Evolutionary conservation across 1,140 invertebrate genomes (phyloP).

Genomic region (Drosophila bocki): DNA sequence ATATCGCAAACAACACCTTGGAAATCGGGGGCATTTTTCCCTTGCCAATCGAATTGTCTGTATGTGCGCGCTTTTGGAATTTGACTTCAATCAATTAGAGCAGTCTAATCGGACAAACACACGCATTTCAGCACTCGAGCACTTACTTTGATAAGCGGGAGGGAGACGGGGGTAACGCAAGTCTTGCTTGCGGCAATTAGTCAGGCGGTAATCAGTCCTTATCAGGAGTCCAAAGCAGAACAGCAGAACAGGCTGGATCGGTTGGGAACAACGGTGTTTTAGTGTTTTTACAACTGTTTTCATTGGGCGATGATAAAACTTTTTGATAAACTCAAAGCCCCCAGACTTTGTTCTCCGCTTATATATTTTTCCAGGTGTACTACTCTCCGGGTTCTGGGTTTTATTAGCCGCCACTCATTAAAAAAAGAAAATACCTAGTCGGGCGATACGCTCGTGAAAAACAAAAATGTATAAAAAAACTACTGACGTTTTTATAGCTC

Average conservation of each 20-base stretch:
- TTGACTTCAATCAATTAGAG: slow-evolving; percentile 72
- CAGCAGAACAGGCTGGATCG: slow-evolving; percentile 4
- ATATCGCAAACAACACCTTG: slow-evolving; percentile 15
- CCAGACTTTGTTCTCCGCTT: slow-evolving; percentile 59
- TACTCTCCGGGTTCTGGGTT: not conserved
- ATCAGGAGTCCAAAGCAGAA: slow-evolving; percentile 23
- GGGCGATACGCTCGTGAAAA: slow-evolving; percentile 19
- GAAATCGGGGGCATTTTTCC: slow-evolving; percentile 15
- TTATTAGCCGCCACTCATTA: slow-evolving; percentile 27
- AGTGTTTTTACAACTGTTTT: slow-evolving; percentile 49
- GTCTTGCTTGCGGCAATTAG: slow-evolving; percentile 65
- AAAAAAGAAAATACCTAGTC: slow-evolving; percentile 16
- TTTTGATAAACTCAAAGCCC: slow-evolving; percentile 55
- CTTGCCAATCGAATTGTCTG: not conserved
- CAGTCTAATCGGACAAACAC: slow-evolving; percentile 57
- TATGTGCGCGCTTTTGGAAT: slow-evolving; percentile 44
- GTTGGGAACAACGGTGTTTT: slow-evolving; percentile 13
- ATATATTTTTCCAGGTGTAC: slow-evolving; percentile 21
- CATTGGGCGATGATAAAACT: slow-evolving; percentile 55
- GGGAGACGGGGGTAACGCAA: slow-evolving; percentile 31
- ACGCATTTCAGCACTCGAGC: slow-evolving; percentile 40
- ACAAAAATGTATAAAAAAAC: not conserved
- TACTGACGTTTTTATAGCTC: slow-evolving; percentile 5
- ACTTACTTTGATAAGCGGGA: slow-evolving; percentile 37
- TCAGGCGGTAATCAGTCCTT: slow-evolving; percentile 54